phyloP scores from a whole-genome alignment of 2,113 vertebrate species.

The Accipiter cooperii region DNA sequence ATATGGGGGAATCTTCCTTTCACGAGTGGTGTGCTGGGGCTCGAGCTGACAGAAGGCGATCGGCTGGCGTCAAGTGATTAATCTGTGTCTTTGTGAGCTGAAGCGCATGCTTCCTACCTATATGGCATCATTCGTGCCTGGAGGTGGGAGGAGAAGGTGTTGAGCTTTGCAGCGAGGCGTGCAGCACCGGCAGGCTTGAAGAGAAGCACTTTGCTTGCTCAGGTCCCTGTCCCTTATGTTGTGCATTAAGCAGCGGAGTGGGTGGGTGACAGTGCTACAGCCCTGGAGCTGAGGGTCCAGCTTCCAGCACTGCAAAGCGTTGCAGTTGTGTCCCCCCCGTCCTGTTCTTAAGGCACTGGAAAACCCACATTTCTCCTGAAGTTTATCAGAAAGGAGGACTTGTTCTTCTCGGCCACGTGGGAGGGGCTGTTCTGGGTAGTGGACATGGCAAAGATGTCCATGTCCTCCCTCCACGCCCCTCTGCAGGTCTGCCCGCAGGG shows the following conservation, averaged over 20 bases:
- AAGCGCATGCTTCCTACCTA: not conserved
- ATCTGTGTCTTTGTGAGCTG: not conserved
- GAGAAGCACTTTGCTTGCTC: not conserved
- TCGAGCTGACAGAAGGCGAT: not conserved
- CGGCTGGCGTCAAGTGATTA: not conserved
- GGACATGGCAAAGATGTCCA: not conserved
- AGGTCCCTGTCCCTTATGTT: accelerated
- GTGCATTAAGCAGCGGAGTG: not conserved
- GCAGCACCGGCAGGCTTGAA: accelerated
- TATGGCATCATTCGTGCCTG: not conserved
- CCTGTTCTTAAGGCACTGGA: not conserved
- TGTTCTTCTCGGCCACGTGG: not conserved
- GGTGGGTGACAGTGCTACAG: not conserved
- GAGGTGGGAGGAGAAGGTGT: not conserved
- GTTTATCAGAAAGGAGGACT: not conserved
- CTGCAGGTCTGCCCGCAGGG: not conserved
- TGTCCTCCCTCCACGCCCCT: not conserved
- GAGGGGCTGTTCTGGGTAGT: not conserved
- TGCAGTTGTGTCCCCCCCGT: not conserved
- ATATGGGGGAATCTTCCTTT: not conserved
- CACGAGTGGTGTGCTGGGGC: accelerated
- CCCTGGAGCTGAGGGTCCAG: not conserved
- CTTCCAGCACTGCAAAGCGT: not conserved
- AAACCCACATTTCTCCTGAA: not conserved
- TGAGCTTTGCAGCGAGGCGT: not conserved